These are phyloP conservation scores for Stegodyphus dumicola DNA, from an alignment of 1,140 invertebrate genomes.

Conservation along the genomic window DNA sequence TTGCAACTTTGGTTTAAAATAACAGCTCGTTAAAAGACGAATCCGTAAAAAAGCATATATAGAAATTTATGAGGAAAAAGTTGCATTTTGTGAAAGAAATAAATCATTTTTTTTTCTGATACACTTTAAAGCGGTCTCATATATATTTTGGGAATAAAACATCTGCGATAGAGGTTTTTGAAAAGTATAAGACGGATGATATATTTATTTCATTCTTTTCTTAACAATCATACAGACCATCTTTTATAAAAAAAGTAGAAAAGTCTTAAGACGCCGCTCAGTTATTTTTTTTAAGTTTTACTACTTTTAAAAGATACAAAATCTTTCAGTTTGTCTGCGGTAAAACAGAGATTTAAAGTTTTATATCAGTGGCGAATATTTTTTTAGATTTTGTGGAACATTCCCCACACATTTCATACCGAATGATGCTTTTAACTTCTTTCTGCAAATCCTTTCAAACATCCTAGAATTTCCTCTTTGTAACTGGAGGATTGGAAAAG, in stretches of 20 bases:
- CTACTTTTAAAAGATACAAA: conserved; percentile 28
- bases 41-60: too few relatives aligned
- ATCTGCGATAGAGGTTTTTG: background rate
- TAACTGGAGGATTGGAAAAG: too few relatives aligned
- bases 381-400: too few relatives aligned
- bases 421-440: too few relatives aligned
- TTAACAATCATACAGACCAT: conserved; percentile 19
- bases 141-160: background rate
- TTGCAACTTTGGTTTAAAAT: too few relatives aligned
- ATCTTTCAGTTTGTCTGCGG: conserved; percentile 32
- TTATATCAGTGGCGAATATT: conserved; percentile 4
- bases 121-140: background rate
- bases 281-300: conserved; percentile 5
- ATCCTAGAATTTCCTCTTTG: too few relatives aligned
- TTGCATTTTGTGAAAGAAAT: too few relatives aligned
- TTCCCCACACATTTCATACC: too few relatives aligned
- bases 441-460: too few relatives aligned
- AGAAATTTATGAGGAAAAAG: too few relatives aligned
- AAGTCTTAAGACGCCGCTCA: conserved; percentile 43
- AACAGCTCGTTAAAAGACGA: too few relatives aligned
- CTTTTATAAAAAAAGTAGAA: conserved; percentile 19
- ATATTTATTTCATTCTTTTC: conserved; percentile 19
- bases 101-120: too few relatives aligned
- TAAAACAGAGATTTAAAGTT: conserved; percentile 46
- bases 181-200: conserved; percentile 27